These are phyloP conservation scores for Acanthurus tractus DNA, from an alignment of 2,797 vertebrate species.

Conservation along the genomic window DNA sequence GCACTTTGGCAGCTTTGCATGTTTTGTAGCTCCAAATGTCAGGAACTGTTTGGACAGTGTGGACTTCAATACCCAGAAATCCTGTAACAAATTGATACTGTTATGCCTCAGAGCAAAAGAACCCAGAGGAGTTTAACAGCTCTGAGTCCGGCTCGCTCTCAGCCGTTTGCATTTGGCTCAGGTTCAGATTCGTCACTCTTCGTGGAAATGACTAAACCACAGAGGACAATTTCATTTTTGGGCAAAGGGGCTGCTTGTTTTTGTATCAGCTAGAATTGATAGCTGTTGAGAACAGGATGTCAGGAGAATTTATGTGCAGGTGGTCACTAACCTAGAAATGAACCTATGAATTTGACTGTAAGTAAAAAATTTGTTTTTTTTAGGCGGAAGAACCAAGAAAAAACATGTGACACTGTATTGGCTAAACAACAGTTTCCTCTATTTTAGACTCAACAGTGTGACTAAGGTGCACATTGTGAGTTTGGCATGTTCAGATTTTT, in stretches of 20 bases:
- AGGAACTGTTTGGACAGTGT: constrained; percentile 15
- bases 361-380: neutral
- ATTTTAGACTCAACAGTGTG: neutral
- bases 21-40: constrained; percentile 22
- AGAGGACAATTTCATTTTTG: constrained; percentile 31
- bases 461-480: neutral
- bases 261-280: constrained; percentile 4
- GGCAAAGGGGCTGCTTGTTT: constrained; percentile 24
- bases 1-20: constrained; percentile 4
- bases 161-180: constrained; percentile 21
- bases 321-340: constrained; percentile 6
- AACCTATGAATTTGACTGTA: neutral
- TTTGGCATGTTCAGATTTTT: neutral
- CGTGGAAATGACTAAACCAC: constrained; percentile 24
- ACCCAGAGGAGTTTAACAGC: no score
- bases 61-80: constrained; percentile 30
- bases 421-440: neutral
- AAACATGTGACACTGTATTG: neutral
- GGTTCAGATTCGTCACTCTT: constrained; percentile 10
- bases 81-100: neutral
- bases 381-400: neutral
- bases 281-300: constrained; percentile 6
- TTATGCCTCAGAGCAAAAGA: neutral
- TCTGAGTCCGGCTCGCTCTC: neutral
- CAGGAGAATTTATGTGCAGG: constrained; percentile 20